Evolutionary conservation across 2,888 invertebrate genomes (phyloP).

Genomic region (Therioaphis trifolii): DNA sequence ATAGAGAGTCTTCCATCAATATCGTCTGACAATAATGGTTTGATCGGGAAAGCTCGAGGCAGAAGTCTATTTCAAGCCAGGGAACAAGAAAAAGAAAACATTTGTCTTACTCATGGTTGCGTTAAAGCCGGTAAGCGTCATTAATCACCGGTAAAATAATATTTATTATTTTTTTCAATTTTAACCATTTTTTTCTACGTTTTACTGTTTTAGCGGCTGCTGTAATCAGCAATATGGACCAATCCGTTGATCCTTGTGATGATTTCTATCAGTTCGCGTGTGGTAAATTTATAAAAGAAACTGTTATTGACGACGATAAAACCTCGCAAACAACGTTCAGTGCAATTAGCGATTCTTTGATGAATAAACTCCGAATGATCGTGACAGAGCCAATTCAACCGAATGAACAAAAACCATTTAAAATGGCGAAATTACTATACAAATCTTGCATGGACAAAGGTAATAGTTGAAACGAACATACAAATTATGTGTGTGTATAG

Average conservation of each 20-base stretch:
- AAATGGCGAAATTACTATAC: constrained; percentile 84
- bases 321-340: constrained; percentile 82
- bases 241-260: constrained; percentile 80
- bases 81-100: constrained; percentile 68
- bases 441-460: constrained; percentile 89
- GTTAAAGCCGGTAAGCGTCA: constrained; percentile 77
- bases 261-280: constrained; percentile 86
- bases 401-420: constrained; percentile 78
- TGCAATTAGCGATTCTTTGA: constrained; percentile 79
- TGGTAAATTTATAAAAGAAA: constrained; percentile 79
- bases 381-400: constrained; percentile 76
- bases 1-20: constrained; percentile 68
- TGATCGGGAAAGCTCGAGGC: constrained; percentile 54
- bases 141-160: background rate
- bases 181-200: too few relatives aligned
- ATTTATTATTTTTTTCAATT: too few relatives aligned
- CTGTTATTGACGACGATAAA: constrained; percentile 84
- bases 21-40: constrained; percentile 65
- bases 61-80: constrained; percentile 66
- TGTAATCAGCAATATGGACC: constrained; percentile 79
- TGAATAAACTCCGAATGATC: constrained; percentile 78
- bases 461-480: constrained; percentile 70
- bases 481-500: too few relatives aligned
- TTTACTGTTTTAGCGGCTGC: constrained; percentile 73
- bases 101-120: constrained; percentile 83